phyloP scores from a whole-genome alignment of 2,797 vertebrate genomes.

The Peromyscus nudipes region DNA sequence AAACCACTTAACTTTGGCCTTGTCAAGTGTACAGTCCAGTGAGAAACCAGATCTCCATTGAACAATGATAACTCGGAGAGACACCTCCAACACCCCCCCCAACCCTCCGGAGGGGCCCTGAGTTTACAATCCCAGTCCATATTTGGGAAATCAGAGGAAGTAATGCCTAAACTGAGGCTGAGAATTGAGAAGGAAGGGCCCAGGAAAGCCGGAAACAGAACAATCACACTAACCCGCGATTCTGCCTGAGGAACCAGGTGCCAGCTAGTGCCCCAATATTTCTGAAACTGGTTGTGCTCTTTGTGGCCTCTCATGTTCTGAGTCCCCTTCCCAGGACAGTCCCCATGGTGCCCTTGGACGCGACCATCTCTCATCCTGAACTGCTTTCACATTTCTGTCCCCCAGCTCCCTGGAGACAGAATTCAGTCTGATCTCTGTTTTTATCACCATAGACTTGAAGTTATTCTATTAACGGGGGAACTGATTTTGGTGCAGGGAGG shows the following conservation, averaged over 20 bases:
- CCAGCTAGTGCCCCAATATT: not conserved
- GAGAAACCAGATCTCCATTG: not conserved
- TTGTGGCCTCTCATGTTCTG: not conserved
- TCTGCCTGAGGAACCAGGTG: not conserved
- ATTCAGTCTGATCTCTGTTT: conserved; percentile 28
- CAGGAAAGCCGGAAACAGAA: not conserved
- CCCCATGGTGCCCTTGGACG: not conserved
- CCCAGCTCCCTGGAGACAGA: not conserved
- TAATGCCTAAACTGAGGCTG: not conserved
- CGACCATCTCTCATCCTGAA: not conserved
- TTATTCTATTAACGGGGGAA: not conserved
- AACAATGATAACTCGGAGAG: not conserved
- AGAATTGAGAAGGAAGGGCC: not conserved
- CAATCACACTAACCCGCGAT: not conserved
- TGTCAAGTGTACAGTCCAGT: not conserved
- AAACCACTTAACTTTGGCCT: conserved; percentile 5
- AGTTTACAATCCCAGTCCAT: not conserved
- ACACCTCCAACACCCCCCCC: not conserved
- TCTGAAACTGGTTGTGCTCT: not conserved
- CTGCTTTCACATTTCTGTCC: not conserved
- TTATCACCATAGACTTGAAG: not conserved
- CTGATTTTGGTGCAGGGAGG: not conserved
- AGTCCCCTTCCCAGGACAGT: not conserved
- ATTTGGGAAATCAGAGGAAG: conserved; percentile 17
- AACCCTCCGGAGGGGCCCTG: not conserved